Percentiles rank a stretch among this genome's conserved stretches.
These are phyloP conservation scores for Arothron firmamentum DNA, from an alignment of 2,113 vertebrate species.

Conservation along the genomic window DNA sequence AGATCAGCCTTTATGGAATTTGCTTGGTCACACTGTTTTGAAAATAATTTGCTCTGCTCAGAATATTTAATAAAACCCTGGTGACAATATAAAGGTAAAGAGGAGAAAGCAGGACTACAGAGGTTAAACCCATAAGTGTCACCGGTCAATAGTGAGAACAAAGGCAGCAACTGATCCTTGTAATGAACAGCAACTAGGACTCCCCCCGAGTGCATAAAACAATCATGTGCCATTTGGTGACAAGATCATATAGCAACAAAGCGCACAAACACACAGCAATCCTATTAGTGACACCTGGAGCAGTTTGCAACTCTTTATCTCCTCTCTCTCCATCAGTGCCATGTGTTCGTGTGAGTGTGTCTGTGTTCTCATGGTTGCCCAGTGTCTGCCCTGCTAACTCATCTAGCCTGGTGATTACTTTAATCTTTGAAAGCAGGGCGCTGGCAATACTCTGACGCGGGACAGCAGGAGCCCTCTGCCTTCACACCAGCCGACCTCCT, in stretches of 20 bases:
- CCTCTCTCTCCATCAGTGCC: slow-evolving; percentile 41
- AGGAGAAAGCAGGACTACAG: neutral
- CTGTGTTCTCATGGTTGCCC: slow-evolving; percentile 49
- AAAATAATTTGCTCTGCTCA: slow-evolving; percentile 14
- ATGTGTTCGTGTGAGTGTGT: slow-evolving; percentile 43
- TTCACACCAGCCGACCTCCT: slow-evolving; percentile 46
- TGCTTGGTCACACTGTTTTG: slow-evolving; percentile 14
- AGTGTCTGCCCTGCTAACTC: slow-evolving; percentile 59
- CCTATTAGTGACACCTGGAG: slow-evolving; percentile 68
- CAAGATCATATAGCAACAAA: slow-evolving; percentile 43
- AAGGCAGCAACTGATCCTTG: slow-evolving; percentile 7
- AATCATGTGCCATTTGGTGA: slow-evolving; percentile 52
- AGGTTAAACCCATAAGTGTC: neutral
- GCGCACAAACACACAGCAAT: slow-evolving; percentile 59
- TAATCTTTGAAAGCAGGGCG: slow-evolving; percentile 65
- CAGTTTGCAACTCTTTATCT: slow-evolving; percentile 11
- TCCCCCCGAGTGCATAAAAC: slow-evolving; percentile 34
- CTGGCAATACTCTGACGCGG: slow-evolving; percentile 52
- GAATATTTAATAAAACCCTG: neutral
- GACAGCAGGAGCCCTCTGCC: slow-evolving; percentile 52
- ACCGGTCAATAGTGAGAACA: neutral
- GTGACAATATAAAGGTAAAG: neutral
- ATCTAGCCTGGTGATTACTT: slow-evolving; percentile 71
- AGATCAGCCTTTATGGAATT: slow-evolving; percentile 33
- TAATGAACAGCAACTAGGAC: slow-evolving; percentile 12